These are phyloP conservation scores for Ichneumon xanthorius DNA, from an alignment of 2,888 invertebrate species.

Conservation along the genomic window DNA sequence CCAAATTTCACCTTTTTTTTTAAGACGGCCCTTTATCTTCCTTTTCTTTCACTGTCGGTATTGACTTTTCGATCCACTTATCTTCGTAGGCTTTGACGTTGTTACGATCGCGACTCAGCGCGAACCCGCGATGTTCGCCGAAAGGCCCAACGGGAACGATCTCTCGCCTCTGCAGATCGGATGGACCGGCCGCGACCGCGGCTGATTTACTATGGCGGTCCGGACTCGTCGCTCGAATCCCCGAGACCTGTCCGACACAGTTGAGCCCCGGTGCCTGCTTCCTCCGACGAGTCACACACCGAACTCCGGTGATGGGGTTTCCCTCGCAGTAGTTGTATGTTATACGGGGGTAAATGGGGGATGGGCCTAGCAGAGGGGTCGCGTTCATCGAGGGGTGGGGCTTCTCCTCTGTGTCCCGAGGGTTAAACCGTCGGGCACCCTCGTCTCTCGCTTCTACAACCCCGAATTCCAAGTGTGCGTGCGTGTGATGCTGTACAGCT, in stretches of 20 bases:
- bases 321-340: conserved; percentile 75
- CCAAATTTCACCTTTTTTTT: neutral
- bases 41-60: neutral
- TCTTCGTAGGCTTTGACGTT: neutral
- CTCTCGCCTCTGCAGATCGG: conserved; percentile 79
- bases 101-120: neutral
- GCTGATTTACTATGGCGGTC: conserved; percentile 84
- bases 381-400: conserved; percentile 79
- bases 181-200: conserved; percentile 83
- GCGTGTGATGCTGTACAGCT: conserved; percentile 52
- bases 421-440: conserved; percentile 68
- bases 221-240: conserved; percentile 75
- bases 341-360: conserved; percentile 74
- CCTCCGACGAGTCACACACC: conserved; percentile 65
- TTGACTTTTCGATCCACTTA: conserved; percentile 13
- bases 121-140: conserved; percentile 14
- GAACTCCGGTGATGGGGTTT: conserved; percentile 68
- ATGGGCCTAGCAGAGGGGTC: conserved; percentile 67
- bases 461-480: conserved; percentile 26
- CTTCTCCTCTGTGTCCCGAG: conserved; percentile 65
- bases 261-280: conserved; percentile 54
- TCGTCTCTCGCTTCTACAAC: conserved; percentile 33
- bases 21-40: neutral
- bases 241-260: conserved; percentile 67
- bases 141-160: conserved; percentile 42